These are phyloP conservation scores for Fragum whitleyi DNA, from an alignment of 2,888 invertebrate genomes.

Conservation along the genomic window DNA sequence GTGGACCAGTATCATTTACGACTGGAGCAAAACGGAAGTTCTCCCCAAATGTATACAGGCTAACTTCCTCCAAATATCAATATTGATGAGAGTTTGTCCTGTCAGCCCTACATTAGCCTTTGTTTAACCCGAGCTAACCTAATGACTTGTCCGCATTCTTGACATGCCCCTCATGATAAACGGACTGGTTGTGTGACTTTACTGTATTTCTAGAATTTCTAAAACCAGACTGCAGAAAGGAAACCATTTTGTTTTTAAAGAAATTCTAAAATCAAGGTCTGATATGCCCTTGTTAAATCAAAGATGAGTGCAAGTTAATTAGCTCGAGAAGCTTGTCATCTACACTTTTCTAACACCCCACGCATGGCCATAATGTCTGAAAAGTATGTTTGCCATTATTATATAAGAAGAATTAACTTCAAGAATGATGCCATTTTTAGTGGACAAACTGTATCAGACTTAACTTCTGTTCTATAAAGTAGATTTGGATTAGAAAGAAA, in stretches of 20 bases:
- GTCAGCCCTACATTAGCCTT: constrained; percentile 49
- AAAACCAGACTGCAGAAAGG: constrained; percentile 5
- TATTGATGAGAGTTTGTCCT: constrained; percentile 57
- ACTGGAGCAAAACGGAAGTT: neutral
- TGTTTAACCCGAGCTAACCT: constrained; percentile 43
- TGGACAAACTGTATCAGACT: no score
- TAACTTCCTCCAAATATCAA: constrained; percentile 38
- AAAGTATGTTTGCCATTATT: no score
- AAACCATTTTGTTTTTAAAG: neutral
- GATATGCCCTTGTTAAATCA: neutral
- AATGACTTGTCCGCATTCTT: constrained; percentile 31
- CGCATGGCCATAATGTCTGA: no score
- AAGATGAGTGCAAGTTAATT: no score
- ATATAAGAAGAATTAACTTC: no score
- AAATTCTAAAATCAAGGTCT: neutral
- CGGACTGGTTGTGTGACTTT: constrained; percentile 29
- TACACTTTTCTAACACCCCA: no score
- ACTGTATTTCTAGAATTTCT: neutral
- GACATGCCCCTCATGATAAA: constrained; percentile 28
- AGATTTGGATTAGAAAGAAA: no score
- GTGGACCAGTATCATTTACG: constrained; percentile 16
- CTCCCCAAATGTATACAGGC: constrained; percentile 13
- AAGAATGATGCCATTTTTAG: no score
- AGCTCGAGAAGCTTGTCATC: no score
- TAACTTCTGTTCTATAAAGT: no score